A percentile compares a stretch with the other conserved stretches of the same genome.
phyloP scores from a whole-genome alignment of 2,797 vertebrate genomes.

The Macrochelys suwanniensis region DNA sequence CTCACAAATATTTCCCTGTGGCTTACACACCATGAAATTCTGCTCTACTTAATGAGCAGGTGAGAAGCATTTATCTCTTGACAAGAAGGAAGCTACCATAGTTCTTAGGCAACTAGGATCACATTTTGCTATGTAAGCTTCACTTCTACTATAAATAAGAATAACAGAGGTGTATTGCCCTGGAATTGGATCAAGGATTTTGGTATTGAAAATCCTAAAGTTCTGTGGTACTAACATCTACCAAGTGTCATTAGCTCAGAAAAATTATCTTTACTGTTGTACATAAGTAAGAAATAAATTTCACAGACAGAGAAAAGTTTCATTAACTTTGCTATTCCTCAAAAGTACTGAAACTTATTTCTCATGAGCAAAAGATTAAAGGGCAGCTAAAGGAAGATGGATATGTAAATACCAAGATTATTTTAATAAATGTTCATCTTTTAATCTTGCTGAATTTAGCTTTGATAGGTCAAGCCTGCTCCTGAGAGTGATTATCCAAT shows the following conservation, averaged over 20 bases:
- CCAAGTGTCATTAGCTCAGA: background rate
- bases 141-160: background rate
- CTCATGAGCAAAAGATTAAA: background rate
- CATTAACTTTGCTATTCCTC: background rate
- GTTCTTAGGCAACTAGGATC: conserved; percentile 12
- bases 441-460: conserved; percentile 33
- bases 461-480: conserved; percentile 29
- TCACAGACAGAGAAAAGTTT: conserved; percentile 16
- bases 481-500: background rate
- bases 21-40: background rate
- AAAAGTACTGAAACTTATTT: conserved; percentile 1
- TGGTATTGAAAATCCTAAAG: background rate
- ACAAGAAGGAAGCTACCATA: background rate
- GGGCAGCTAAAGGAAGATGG: conserved; percentile 6
- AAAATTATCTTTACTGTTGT: background rate
- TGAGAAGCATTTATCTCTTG: conserved; percentile 13
- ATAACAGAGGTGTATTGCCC: background rate
- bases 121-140: background rate
- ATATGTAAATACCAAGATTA: conserved; percentile 39
- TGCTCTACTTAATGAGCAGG: background rate
- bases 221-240: background rate
- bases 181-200: background rate
- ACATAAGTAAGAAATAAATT: background rate
- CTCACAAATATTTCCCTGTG: background rate
- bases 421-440: conserved; percentile 22